Evolutionary conservation across 2,797 vertebrate genomes (phyloP).

Genomic region (Helicolenus hilgendorfi): DNA sequence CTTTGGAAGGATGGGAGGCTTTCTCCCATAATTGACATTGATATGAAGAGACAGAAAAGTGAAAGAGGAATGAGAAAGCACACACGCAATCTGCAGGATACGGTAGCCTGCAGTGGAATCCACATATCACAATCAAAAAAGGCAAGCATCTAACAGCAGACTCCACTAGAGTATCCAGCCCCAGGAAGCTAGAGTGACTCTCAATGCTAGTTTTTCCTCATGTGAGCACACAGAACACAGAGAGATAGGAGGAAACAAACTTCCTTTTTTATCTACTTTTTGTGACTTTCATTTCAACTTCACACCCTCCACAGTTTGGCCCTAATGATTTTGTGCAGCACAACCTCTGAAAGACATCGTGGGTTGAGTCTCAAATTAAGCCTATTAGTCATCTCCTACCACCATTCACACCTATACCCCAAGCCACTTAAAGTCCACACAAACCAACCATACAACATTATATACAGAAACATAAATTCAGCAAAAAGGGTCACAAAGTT

Average conservation of each 20-base stretch:
- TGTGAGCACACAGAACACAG: constrained; percentile 31
- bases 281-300: constrained; percentile 77
- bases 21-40: constrained; percentile 61
- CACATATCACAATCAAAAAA: constrained; percentile 70
- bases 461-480: constrained; percentile 37
- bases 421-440: constrained; percentile 27
- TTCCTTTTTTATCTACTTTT: constrained; percentile 41
- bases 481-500: constrained; percentile 35
- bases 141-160: constrained; percentile 55
- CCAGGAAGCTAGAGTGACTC: constrained; percentile 37
- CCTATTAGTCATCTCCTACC: constrained; percentile 56
- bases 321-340: constrained; percentile 56
- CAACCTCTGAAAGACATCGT: constrained; percentile 42
- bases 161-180: constrained; percentile 54
- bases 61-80: constrained; percentile 59
- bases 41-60: constrained; percentile 58
- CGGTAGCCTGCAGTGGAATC: constrained; percentile 58
- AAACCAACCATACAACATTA: constrained; percentile 1
- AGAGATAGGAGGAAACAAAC: constrained; percentile 22
- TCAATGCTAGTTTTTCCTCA: constrained; percentile 21
- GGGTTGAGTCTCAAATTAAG: constrained; percentile 62
- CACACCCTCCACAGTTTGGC: constrained; percentile 30
- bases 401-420: constrained; percentile 31
- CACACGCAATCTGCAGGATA: constrained; percentile 59
- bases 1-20: constrained; percentile 41